Base-by-base conservation (phyloP, 2,113 vertebrate genomes). In the Chamaea fasciata region DNA sequence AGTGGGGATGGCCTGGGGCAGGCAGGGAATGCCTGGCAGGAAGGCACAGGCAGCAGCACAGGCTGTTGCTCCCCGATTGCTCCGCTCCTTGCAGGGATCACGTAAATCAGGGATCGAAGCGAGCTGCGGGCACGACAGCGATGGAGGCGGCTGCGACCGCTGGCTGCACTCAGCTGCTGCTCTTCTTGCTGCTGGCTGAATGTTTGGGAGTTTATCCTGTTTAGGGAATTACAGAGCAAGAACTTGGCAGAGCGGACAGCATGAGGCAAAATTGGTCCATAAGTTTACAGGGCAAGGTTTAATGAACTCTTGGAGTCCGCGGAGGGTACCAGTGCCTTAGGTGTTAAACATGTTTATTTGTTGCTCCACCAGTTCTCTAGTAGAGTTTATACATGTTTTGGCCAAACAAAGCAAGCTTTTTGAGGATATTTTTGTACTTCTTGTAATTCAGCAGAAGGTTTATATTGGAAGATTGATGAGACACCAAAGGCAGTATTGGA, bases 261-360 rank as follows among this genome's bases (percentile, higher is more conserved):
- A 8, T 70, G 93, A 96, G 85, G 77, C 55, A 44, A 78, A 86
- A 93, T 81, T 77, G 90, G 89, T 88, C 90, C 87, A 80, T 91
- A 93, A 71, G 89, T 96, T 97, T 96, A 87, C 83, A 96, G 96
- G 94, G 94, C 87, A 97, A 88, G 85, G 83, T 90, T 96, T 97
- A 97, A 97, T 97, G 96, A 97, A 97, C 96, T 94, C 89, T 76
- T 22, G 24, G 79, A 83, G 86, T 83, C 89, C 4, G 0, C 6
- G 0, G 90, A 95, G 93, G 89, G 47, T 57, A 86, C 26, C 69
- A 68, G 44, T 78, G 96, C 92, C 96, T 87, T 87, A 95, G 95
- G 95, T 94, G 39, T 63, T 87, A 39, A 95, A 88, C 77, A 70
- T 90, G 81, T 94, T 94, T 94, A 71, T 90, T 91, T 96, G 69